A percentile compares a stretch with the other conserved stretches of the same genome.
Evolutionary conservation across 2,113 vertebrate genomes (phyloP).

Genomic region (Antidorcas marsupialis): DNA sequence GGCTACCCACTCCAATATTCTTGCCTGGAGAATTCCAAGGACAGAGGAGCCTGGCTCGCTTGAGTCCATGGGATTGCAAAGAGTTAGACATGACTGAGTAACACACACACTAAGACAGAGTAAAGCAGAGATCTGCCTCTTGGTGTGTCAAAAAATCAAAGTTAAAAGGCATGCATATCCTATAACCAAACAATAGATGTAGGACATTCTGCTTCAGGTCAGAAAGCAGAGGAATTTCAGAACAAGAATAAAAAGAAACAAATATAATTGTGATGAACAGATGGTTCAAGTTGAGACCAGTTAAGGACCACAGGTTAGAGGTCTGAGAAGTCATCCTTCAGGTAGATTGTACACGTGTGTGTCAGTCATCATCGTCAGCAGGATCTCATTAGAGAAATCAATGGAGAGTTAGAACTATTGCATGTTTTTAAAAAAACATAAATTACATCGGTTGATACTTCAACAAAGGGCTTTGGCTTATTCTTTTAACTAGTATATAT

Average conservation of each 20-base stretch:
- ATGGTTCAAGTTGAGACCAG: not conserved
- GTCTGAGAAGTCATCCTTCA: not conserved
- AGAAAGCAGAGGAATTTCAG: not conserved
- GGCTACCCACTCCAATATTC: not conserved
- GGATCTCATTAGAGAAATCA: not conserved
- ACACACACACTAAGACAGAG: not conserved
- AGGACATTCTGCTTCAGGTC: not conserved
- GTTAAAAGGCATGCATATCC: not conserved
- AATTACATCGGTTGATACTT: not conserved
- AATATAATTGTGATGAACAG: not conserved
- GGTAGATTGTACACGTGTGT: not conserved
- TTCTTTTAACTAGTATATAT: not conserved
- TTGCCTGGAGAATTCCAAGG: not conserved
- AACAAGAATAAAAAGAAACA: not conserved
- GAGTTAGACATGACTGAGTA: not conserved
- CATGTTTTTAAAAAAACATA: conserved; percentile 23
- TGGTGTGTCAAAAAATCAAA: not conserved
- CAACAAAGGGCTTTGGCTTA: not conserved
- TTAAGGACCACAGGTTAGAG: not conserved
- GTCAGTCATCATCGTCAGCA: not conserved
- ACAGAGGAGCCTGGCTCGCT: not conserved
- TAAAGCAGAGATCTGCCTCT: not conserved
- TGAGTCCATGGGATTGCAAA: not conserved
- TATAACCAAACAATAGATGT: not conserved
- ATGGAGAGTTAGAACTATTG: not conserved